Evolutionary conservation across 2,113 vertebrate genomes (phyloP).

Genomic region (Neodon shergylaensis): DNA sequence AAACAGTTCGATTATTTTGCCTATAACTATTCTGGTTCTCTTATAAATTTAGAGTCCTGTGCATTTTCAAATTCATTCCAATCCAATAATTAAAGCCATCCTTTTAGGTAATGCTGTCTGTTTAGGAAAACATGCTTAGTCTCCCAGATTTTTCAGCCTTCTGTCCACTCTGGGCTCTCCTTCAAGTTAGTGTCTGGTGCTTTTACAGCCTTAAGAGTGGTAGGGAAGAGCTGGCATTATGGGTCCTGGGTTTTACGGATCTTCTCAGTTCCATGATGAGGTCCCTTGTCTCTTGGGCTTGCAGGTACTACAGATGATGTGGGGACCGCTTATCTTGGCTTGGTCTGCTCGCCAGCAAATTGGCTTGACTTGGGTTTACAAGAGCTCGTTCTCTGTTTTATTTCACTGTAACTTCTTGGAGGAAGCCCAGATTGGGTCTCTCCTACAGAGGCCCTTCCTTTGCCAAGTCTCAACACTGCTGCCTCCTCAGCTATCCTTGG

Average conservation of each 20-base stretch:
- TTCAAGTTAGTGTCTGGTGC: neutral
- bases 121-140: constrained; percentile 49
- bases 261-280: neutral
- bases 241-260: neutral
- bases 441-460: neutral
- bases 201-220: neutral
- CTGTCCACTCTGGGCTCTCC: neutral
- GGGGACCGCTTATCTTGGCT: neutral
- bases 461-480: neutral
- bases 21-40: constrained; percentile 58
- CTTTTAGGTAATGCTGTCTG: constrained; percentile 42
- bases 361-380: neutral
- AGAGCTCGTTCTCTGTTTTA: neutral
- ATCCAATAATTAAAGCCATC: constrained; percentile 53
- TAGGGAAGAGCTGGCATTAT: neutral
- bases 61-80: constrained; percentile 56
- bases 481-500: neutral
- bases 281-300: neutral
- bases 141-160: constrained; percentile 51
- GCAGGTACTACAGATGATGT: neutral
- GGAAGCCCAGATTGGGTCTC: neutral
- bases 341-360: neutral
- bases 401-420: neutral
- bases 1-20: constrained; percentile 66
- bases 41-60: constrained; percentile 59